These are phyloP conservation scores for Boleophthalmus pectinirostris DNA, from an alignment of 2,113 vertebrate genomes.

Conservation along the genomic window DNA sequence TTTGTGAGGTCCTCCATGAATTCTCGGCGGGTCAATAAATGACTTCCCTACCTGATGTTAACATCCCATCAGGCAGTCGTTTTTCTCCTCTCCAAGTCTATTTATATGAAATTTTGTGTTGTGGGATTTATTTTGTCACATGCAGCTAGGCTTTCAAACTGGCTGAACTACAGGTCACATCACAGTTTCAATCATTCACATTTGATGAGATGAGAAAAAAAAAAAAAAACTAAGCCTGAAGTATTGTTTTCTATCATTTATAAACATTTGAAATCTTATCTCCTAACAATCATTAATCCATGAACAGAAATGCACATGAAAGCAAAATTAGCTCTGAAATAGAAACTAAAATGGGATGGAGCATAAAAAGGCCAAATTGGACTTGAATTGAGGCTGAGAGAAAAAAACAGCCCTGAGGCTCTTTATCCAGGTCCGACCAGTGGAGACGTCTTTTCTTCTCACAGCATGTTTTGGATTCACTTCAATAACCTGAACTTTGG, in stretches of 20 bases:
- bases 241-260: slow-evolving; percentile 18
- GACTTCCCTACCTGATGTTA: slow-evolving; percentile 57
- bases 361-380: neutral
- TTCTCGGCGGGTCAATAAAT: slow-evolving; percentile 55
- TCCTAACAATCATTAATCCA: neutral
- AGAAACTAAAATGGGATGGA: neutral
- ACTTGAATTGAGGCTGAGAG: slow-evolving; percentile 12
- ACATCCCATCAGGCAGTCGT: slow-evolving; percentile 61
- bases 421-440: slow-evolving; percentile 18
- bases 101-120: slow-evolving; percentile 45
- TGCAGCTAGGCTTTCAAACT: slow-evolving; percentile 28
- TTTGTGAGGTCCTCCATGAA: slow-evolving; percentile 50
- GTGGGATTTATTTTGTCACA: slow-evolving; percentile 57
- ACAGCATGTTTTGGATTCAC: neutral
- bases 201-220: slow-evolving; percentile 24
- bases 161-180: slow-evolving; percentile 25
- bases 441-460: slow-evolving; percentile 2
- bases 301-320: neutral
- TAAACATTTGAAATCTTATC: slow-evolving; percentile 26
- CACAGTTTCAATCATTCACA: slow-evolving; percentile 40
- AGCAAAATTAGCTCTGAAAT: neutral
- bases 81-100: slow-evolving; percentile 45
- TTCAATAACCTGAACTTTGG: slow-evolving; percentile 18
- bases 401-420: slow-evolving; percentile 14
- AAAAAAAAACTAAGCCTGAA: slow-evolving; percentile 1